phyloP scores from a whole-genome alignment of 2,888 invertebrate genomes.

The Himalopsyche japonica region DNA sequence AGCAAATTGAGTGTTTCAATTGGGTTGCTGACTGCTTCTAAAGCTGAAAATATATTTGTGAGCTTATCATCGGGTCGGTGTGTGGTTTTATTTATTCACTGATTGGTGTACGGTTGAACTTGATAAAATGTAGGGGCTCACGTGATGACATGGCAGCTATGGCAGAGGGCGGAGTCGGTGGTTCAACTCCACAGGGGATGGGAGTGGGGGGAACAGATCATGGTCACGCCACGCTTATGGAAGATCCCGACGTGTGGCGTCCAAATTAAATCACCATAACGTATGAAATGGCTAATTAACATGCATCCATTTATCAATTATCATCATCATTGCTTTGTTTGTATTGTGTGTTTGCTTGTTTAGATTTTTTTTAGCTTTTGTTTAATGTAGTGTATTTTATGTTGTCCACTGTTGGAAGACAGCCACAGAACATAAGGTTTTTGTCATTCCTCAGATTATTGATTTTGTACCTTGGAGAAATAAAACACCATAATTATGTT shows the following conservation, averaged over 20 bases:
- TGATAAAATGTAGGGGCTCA: slow-evolving; percentile 66
- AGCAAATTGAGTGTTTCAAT: no score
- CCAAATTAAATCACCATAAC: slow-evolving; percentile 72
- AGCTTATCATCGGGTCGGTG: background rate
- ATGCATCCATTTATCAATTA: background rate
- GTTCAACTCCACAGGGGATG: slow-evolving; percentile 64
- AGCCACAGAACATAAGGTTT: no score
- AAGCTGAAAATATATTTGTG: background rate
- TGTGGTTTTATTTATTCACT: background rate
- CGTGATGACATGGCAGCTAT: slow-evolving; percentile 85
- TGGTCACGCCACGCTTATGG: slow-evolving; percentile 84
- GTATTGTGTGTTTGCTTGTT: background rate
- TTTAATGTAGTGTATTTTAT: background rate
- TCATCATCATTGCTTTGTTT: background rate
- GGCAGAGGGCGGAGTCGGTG: slow-evolving; percentile 69
- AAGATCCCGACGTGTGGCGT: slow-evolving; percentile 92
- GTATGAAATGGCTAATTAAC: slow-evolving; percentile 36
- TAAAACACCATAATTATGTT: no score
- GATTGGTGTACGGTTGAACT: background rate
- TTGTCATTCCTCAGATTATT: no score
- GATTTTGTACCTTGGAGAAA: no score
- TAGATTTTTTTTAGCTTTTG: background rate
- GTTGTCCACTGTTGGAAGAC: no score
- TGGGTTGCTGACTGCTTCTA: no score
- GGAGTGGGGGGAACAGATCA: slow-evolving; percentile 66